Evolutionary conservation across 1,140 invertebrate species (phyloP).

Genomic region (Drosophila kanapiae): DNA sequence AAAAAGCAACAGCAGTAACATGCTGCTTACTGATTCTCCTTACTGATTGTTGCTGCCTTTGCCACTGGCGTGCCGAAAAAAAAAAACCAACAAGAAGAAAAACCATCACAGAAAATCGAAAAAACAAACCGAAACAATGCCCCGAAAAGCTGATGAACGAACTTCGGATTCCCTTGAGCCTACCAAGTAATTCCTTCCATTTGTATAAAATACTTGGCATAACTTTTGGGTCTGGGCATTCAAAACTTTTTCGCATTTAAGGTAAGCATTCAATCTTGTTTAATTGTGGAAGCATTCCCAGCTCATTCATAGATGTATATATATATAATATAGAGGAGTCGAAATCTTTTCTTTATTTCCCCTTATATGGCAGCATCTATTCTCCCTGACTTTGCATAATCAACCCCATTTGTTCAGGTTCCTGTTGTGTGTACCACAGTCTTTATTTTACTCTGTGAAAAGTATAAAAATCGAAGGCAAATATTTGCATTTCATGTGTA

Average conservation of each 20-base stretch:
- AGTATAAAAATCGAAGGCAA: neutral
- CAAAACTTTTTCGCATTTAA: slow-evolving; percentile 26
- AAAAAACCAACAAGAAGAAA: slow-evolving; percentile 14
- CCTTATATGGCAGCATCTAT: neutral
- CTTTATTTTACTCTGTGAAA: neutral
- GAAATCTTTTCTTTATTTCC: slow-evolving; percentile 16
- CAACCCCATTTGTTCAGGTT: slow-evolving; percentile 4
- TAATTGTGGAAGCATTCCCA: slow-evolving; percentile 22
- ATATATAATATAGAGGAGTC: slow-evolving; percentile 3
- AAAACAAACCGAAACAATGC: slow-evolving; percentile 46
- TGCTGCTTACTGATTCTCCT: slow-evolving; percentile 68
- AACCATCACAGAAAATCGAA: slow-evolving; percentile 36
- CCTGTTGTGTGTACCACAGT: neutral
- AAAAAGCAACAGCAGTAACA: slow-evolving; percentile 75
- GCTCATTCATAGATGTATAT: neutral
- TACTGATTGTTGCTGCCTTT: slow-evolving; percentile 57
- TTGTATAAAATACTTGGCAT: slow-evolving; percentile 43
- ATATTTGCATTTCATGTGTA: neutral
- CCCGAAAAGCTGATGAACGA: slow-evolving; percentile 39
- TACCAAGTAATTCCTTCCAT: slow-evolving; percentile 18
- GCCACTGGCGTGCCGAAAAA: slow-evolving; percentile 31
- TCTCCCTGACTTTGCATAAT: slow-evolving; percentile 6
- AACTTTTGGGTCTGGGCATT: slow-evolving; percentile 30
- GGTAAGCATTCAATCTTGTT: slow-evolving; percentile 19
- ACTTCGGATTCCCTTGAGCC: slow-evolving; percentile 45